These are phyloP conservation scores for Microctonus hyperodae DNA, from an alignment of 2,888 invertebrate species.

Conservation along the genomic window DNA sequence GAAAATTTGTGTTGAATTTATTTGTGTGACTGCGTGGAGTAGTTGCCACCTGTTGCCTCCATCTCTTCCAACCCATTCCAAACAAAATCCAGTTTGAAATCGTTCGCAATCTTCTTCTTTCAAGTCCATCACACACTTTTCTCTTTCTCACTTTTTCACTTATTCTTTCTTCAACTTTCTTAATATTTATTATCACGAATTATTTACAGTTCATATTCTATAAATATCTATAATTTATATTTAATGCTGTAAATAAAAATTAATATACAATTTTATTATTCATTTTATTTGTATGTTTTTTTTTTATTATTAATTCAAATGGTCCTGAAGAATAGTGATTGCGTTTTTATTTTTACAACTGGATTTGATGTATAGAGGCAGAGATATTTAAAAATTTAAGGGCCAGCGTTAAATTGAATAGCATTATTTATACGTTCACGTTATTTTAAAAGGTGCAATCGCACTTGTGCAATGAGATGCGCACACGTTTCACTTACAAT, in stretches of 20 bases:
- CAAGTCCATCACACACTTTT: conserved; percentile 31
- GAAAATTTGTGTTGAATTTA: conserved; percentile 57
- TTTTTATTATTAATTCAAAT: background rate
- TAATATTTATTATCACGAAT: background rate
- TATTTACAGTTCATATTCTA: no score
- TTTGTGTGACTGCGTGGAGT: conserved; percentile 51
- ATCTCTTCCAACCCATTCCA: conserved; percentile 36
- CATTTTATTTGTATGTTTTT: background rate
- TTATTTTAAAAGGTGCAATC: background rate
- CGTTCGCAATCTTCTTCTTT: conserved; percentile 38
- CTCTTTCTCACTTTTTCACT: conserved; percentile 26
- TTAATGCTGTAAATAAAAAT: no score
- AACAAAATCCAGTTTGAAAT: conserved; percentile 14
- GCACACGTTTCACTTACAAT: conserved; percentile 1
- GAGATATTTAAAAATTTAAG: background rate
- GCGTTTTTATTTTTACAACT: background rate
- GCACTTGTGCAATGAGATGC: background rate
- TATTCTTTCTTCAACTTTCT: conserved; percentile 22
- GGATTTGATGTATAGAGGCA: background rate
- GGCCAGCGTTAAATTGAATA: background rate
- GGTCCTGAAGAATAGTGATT: background rate
- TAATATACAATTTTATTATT: background rate
- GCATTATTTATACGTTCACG: background rate
- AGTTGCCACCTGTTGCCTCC: conserved; percentile 61
- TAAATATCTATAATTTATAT: no score